Evolutionary conservation across 35 echinoderm and acorn worm genomes (phyloP), one percentile per base, ranked within the genome.

Genomic region (Stichopus chloronotus): DNA sequence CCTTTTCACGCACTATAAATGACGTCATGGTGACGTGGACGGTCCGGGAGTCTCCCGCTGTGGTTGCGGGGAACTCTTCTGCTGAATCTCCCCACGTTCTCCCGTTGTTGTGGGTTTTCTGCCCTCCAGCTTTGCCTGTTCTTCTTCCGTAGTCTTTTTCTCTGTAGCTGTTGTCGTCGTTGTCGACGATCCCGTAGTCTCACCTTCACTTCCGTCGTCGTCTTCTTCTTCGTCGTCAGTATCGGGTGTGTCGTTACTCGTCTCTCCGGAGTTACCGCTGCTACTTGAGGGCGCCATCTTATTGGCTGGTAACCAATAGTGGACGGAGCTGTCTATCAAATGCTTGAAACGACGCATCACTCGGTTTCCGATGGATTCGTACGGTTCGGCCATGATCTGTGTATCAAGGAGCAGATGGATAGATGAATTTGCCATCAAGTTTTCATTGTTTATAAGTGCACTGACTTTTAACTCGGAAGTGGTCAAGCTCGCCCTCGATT

Each of bases 291-390:
- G 93, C 16, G 94, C 95, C 53, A 96, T 71, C 53, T 77, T 56
- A 82, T 92, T 96, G 24, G 88, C 96, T 0, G 92, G 96, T 52
- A 98, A 87, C 96, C 96, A 98, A 91, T 96, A 92, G 72, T 98
- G 96, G 19, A 95, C 93, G 58, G 90, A 91, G 78, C 90, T 94
- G 83, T 96, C 96, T n/a, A 98, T 96, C 92, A 98, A 86, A 90
- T 98, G 96, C 76, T 94, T 95, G 57, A 98, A 98, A 57, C 95
- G 94, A 65, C 94, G 90, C 91, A 98, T 94, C 8, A 96, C 93
- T 8, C 96, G 84, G 72, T 98, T 98, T 3, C 96, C 96, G 24
- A 98, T 93, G 6, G 96, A 98, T 57, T 98, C 94, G 78, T 98
- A 98, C 5, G 94, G 94, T 88, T 96, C 96, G 1, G 96, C 90